Conservation (phyloP, 2,888 invertebrate genomes). For the Mythimna albipuncta region DNA sequence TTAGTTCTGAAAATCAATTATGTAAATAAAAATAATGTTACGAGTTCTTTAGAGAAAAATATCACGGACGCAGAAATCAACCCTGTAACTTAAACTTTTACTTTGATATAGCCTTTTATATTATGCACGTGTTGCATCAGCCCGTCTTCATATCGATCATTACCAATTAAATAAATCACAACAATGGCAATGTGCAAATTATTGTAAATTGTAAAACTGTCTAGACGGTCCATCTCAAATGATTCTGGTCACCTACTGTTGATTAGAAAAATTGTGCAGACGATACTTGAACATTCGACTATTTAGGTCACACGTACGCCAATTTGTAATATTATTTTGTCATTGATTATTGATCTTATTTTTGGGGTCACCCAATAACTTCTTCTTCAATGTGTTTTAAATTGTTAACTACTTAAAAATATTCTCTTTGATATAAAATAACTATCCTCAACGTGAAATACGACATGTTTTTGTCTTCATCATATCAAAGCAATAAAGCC, state of each 20-base stretch:
- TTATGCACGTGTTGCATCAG: slow-evolving; percentile 1
- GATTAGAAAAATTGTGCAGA: slow-evolving; percentile 72
- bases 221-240: slow-evolving; percentile 84
- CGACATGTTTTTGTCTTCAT: slow-evolving; percentile 24
- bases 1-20: no score
- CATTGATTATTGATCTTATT: slow-evolving; percentile 68
- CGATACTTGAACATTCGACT: slow-evolving; percentile 69
- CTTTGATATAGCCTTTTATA: background rate
- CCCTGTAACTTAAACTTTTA: background rate
- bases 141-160: slow-evolving; percentile 20
- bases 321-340: slow-evolving; percentile 59
- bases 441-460: slow-evolving; percentile 15
- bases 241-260: slow-evolving; percentile 78
- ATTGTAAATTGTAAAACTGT: slow-evolving; percentile 77
- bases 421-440: slow-evolving; percentile 16
- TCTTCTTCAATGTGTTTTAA: slow-evolving; percentile 33
- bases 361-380: slow-evolving; percentile 51
- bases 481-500: slow-evolving; percentile 51
- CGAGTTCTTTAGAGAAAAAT: no score
- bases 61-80: background rate
- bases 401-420: slow-evolving; percentile 24
- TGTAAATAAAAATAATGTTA: no score
- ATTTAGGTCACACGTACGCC: slow-evolving; percentile 75
- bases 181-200: slow-evolving; percentile 71
- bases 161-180: slow-evolving; percentile 53